Evolutionary conservation across 2,888 invertebrate species (phyloP), one percentile per base, ranked within the genome.

Genomic region (Drosophila putrida): DNA sequence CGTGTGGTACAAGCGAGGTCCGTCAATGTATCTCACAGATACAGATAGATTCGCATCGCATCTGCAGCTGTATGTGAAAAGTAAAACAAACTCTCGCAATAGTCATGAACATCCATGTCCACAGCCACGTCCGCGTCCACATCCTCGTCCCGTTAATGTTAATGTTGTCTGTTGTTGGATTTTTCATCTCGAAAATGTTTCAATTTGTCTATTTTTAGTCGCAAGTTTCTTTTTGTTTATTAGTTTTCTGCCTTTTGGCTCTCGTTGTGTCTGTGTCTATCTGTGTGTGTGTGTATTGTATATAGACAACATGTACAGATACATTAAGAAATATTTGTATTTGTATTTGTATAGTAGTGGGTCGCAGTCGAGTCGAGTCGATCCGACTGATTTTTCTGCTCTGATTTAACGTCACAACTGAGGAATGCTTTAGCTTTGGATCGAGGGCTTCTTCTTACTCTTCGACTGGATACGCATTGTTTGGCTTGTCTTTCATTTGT

Each of bases 121-220:
- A 80, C 71, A 59, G 47, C 41, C 84, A 82, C 62, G 64, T 54
- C 35, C 44, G 31, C 75, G 62, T 75, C 60, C 81, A 83, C 66
- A 74, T 74, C 64, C 70, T 67, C 75, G 84, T 83, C 61, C 61
- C 77, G 61, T 62, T 77, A 64, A 67, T 74, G 62, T 75, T 65
- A 65, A 68, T 75, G 57, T 71, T 63, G 65, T 66, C 63, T 68
- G 78, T 67, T 80, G 77, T 76, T 89, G 61, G 74, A 78, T 82
- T 71, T 77, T 75, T 84, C 81, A 79, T 83, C 78, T 88, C 72
- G 71, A 88, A 75, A 88, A 83, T 89, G 81, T 87, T 85, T 88
- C 77, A 82, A 83, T 79, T 81, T 81, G 71, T 84, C 90, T 88
- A 88, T 90, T 88, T 90, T 90, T 90, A 88, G 90, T 64, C 51